Conservation (phyloP, 2,888 invertebrate genomes). For the Cloeon dipterum region DNA sequence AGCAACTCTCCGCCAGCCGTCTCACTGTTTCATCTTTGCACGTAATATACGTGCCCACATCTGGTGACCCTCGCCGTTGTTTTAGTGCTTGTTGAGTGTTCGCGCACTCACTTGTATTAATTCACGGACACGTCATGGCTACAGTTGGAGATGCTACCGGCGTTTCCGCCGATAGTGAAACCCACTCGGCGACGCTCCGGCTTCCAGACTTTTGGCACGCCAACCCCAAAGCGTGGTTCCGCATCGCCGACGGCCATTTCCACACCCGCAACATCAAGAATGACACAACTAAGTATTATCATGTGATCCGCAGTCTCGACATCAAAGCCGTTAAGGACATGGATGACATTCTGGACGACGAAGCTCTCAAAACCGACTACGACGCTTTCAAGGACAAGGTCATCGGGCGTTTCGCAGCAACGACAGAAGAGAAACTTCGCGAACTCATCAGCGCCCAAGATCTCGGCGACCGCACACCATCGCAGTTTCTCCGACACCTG, state of each 20-base stretch:
- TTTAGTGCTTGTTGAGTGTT: too few species aligned
- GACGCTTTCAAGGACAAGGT: neutral
- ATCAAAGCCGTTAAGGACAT: neutral
- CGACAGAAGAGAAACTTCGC: neutral
- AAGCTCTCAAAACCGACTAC: neutral
- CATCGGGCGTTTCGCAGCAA: neutral
- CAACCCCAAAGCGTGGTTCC: neutral
- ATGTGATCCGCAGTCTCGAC: neutral
- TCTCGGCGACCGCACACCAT: constrained; percentile 6
- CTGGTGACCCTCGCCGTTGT: too few species aligned
- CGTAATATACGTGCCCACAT: too few species aligned
- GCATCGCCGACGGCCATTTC: neutral
- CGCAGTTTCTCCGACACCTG: neutral
- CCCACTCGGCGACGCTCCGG: too few species aligned
- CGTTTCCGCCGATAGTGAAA: too few species aligned
- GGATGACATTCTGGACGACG: neutral
- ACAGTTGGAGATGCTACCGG: too few species aligned
- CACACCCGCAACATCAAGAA: neutral
- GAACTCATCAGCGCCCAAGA: constrained; percentile 5
- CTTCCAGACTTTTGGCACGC: neutral
- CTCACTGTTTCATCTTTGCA: too few species aligned
- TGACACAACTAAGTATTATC: neutral
- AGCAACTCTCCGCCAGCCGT: too few species aligned
- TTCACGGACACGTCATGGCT: too few species aligned
- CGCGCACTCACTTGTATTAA: too few species aligned